Conservation (phyloP, 2,888 invertebrate species). For the Mechanitis messenoides region DNA sequence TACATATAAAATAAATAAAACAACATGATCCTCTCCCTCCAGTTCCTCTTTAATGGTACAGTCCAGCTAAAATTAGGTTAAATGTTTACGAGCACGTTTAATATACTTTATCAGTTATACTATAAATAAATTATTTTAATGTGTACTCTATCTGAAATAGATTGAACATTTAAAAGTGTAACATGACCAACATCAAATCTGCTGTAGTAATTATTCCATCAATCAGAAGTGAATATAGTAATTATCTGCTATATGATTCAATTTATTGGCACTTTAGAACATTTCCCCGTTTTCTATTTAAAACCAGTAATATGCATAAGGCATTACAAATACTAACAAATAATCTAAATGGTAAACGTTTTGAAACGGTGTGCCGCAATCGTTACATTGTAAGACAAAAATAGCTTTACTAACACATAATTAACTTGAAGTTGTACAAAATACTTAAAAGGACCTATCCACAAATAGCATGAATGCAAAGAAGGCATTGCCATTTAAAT, state of each 20-base stretch:
- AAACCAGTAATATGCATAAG: slow-evolving; percentile 14
- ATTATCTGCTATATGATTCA: slow-evolving; percentile 6
- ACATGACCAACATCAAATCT: too few species aligned
- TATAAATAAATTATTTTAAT: background rate
- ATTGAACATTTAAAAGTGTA: too few species aligned
- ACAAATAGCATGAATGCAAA: background rate
- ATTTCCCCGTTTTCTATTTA: slow-evolving; percentile 28
- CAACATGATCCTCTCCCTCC: slow-evolving; percentile 25
- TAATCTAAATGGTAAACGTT: slow-evolving; percentile 17
- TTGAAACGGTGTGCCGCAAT: slow-evolving; percentile 31
- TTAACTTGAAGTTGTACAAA: background rate
- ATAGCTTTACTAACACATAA: slow-evolving; percentile 34
- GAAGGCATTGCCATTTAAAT: background rate
- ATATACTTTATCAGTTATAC: slow-evolving; percentile 4
- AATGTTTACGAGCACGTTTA: slow-evolving; percentile 11
- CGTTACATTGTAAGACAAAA: slow-evolving; percentile 52
- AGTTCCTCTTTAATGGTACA: slow-evolving; percentile 22
- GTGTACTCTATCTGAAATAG: too few species aligned
- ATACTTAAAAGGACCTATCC: background rate
- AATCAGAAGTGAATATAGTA: slow-evolving; percentile 3
- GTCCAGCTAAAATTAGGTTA: slow-evolving; percentile 16
- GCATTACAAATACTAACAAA: slow-evolving; percentile 9
- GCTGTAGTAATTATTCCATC: background rate
- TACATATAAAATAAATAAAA: slow-evolving; percentile 58
- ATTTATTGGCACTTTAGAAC: slow-evolving; percentile 10